Conservation (phyloP, 2,888 invertebrate genomes). For the Pristionchus mayeri region DNA sequence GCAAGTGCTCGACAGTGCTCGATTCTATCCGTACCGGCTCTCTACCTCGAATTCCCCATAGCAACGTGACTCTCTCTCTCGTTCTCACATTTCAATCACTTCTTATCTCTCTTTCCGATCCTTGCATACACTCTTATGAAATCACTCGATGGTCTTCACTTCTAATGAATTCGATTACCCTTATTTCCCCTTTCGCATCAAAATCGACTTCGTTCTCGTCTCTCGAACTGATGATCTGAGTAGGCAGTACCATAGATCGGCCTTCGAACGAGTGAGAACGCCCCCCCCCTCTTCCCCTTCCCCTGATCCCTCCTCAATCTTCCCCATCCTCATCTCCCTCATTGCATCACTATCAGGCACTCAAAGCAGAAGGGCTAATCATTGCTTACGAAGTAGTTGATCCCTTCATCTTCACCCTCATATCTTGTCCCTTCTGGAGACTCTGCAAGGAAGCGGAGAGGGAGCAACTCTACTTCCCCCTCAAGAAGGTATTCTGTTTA, state of each 20-base stretch:
- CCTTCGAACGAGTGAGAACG: conserved; percentile 52
- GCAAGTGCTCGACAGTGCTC: too few species aligned
- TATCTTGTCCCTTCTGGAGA: conserved; percentile 63
- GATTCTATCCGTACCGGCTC: neutral
- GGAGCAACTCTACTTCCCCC: conserved; percentile 59
- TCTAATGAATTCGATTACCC: conserved; percentile 60
- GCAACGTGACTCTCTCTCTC: conserved; percentile 9
- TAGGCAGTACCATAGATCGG: conserved; percentile 50
- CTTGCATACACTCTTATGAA: neutral
- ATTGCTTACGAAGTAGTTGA: conserved; percentile 56
- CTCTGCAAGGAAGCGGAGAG: conserved; percentile 62
- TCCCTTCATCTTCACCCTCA: conserved; percentile 59
- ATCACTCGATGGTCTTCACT: neutral
- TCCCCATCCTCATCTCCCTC: neutral
- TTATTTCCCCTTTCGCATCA: conserved; percentile 64
- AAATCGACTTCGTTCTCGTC: conserved; percentile 64
- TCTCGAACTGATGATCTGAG: conserved; percentile 51
- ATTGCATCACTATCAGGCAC: conserved; percentile 50
- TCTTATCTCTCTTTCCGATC: conserved; percentile 36
- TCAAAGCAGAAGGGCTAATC: conserved; percentile 60
- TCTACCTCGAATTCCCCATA: conserved; percentile 9
- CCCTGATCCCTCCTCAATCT: too few species aligned
- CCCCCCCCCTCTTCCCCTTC: neutral
- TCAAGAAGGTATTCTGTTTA: conserved; percentile 56
- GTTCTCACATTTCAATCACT: conserved; percentile 2